Evolutionary conservation across 2,888 invertebrate genomes (phyloP), one percentile per base, ranked within the genome.

Genomic region (Dyspetes luteomarginatus): DNA sequence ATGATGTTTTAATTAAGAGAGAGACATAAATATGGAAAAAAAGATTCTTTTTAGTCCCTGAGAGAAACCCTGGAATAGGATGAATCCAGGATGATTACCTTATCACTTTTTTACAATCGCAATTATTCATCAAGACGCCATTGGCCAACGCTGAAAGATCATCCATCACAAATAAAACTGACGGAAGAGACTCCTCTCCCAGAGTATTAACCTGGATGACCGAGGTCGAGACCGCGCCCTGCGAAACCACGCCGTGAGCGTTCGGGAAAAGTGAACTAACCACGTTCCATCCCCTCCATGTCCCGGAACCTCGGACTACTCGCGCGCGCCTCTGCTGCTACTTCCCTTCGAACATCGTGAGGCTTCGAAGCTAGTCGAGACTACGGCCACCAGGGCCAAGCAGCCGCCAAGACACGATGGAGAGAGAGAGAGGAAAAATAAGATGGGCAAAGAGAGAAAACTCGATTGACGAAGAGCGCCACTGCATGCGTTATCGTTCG

Each of bases 231-330:
- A 91, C 91, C 91, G 91, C 91, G 88, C 91, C 91, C 89, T 89
- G 86, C 87, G 90, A 88, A 90, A 87, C 87, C 88, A 86, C 86
- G 87, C 87, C 80, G 65, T 36, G 88, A 84, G 86, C 89, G 87
- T 90, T 88, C 89, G 90, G 90, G 91, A 91, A n/a, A 91, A 91
- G 91, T 91, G 91, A 91, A 91, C 91, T 87, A 91, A 90, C 91
- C 89, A 87, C 91, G 91, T 91, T 91, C 91, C 91, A 91, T 91
- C 91, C 91, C 91, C 90, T 86, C 91, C 88, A 88, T 75, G 75
- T 86, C 86, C 82, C 77, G 82, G 82, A 81, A 82, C 83, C 85
- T 64, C 50, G 69, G 48, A 65, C 71, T 74, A 55, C 73, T 72
- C 73, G 67, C 67, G 62, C 43, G 50, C 64, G 15, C 56, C 24